Evolutionary conservation across 2,113 vertebrate genomes (phyloP), one percentile per base, ranked within the genome.

Genomic region (Hypomesus transpacificus): DNA sequence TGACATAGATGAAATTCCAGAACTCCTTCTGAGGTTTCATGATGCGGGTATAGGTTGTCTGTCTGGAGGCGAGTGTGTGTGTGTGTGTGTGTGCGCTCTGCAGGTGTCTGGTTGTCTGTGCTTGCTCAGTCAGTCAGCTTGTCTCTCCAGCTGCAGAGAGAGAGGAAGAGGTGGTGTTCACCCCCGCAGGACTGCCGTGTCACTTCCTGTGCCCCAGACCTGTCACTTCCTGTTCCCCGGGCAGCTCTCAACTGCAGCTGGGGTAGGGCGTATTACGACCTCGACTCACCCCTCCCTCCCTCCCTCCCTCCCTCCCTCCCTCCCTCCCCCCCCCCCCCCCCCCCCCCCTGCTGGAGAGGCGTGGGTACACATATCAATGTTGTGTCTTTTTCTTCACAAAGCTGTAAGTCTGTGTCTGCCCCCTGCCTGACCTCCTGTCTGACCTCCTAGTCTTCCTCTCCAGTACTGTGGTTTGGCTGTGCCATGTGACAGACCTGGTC

Each of bases 1-100:
- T 62, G 69, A 78, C 74, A 82, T 84, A 79, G 70, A 76, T 84
- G 75, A 77, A 87, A 89, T 90, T 89, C 84, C 88, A 85, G 83
- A 51, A 75, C 60, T 67, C 4, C 3, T 64, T 80, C 82, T 51
- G 60, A 68, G 65, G 82, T 86, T 71, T 78, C 79, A 80, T 75
- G 75, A 34, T 59, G 71, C 28, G 57, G 71, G 34, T 77, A 72
- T 80, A 14, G 57, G 76, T 83, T 80, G 83, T 82, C 75, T 88
- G 83, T 34, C 81, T 46, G 6, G 82, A 82, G 73, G 71, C 9
- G 76, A 68, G 74, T 64, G 58, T 80, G 83, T 20, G 54, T 82
- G 81, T 84, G 81, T 85, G 75, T 59, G 75, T 76, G 71, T 52
- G n/a, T 18, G 0, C 3, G 22, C 21, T 61, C n/a, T 50, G 17